Percentiles rank a stretch among this genome's conserved stretches.
Evolutionary conservation across 2,113 vertebrate species (phyloP).

Genomic region (Glareola pratincola): DNA sequence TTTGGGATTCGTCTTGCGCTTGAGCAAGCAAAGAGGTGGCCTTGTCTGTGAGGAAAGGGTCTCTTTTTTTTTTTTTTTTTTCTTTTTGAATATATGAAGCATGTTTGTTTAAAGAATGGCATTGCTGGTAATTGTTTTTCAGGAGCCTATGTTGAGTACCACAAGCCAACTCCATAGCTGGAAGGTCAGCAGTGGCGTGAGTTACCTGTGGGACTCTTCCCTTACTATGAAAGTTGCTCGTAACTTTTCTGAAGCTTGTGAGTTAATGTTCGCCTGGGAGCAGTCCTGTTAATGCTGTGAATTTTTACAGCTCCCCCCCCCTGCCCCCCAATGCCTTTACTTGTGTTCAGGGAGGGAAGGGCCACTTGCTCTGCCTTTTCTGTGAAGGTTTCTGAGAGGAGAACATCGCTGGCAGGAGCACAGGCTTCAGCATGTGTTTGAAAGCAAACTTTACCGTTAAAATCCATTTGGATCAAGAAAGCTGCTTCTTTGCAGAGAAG

Average conservation of each 20-base stretch:
- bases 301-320: neutral
- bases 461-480: fast-evolving
- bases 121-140: neutral
- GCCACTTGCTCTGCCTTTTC: neutral
- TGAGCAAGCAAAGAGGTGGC: neutral
- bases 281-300: neutral
- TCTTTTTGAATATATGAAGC: neutral
- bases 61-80: neutral
- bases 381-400: neutral
- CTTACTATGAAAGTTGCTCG: neutral
- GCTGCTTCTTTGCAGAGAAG: neutral
- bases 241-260: neutral
- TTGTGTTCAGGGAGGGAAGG: neutral
- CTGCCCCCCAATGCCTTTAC: neutral
- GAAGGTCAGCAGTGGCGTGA: neutral
- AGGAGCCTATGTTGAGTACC: neutral
- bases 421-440: neutral
- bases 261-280: neutral
- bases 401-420: neutral
- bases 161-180: neutral
- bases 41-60: neutral
- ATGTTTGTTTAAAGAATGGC: neutral
- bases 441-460: fast-evolving
- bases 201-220: neutral
- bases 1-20: neutral